phyloP scores from a whole-genome alignment of 2,797 vertebrate genomes.

The Cuniculus paca region DNA sequence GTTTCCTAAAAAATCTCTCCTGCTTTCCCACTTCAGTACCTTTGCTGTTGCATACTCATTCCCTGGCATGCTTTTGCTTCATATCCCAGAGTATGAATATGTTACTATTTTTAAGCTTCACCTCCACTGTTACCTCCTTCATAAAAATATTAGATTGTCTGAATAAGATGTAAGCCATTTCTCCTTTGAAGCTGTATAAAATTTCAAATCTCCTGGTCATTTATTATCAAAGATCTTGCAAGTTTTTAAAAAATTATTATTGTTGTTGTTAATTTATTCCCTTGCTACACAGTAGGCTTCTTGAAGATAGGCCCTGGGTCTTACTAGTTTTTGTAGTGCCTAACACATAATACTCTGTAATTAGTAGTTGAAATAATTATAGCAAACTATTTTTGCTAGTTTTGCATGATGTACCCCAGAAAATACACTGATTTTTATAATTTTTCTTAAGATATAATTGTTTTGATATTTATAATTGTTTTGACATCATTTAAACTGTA shows the following conservation, averaged over 20 bases:
- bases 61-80: not conserved
- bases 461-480: conserved; percentile 12
- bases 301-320: conserved; percentile 19
- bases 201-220: not conserved
- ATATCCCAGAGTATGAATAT: not conserved
- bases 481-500: conserved; percentile 45
- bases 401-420: not conserved
- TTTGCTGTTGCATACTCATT: not conserved
- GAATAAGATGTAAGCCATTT: not conserved
- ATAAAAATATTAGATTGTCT: conserved; percentile 43
- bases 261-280: not conserved
- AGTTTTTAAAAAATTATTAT: not conserved
- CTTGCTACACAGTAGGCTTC: not conserved
- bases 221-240: conserved; percentile 21
- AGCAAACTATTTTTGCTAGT: not conserved
- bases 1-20: not conserved
- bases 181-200: conserved; percentile 9
- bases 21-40: not conserved
- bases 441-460: not conserved
- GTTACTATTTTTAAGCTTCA: not conserved
- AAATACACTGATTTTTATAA: not conserved
- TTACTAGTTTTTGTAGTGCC: not conserved
- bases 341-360: not conserved
- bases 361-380: conserved; percentile 13
- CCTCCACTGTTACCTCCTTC: not conserved